Conservation (phyloP, 2,888 invertebrate species). For the Cyclophora albipunctata region DNA sequence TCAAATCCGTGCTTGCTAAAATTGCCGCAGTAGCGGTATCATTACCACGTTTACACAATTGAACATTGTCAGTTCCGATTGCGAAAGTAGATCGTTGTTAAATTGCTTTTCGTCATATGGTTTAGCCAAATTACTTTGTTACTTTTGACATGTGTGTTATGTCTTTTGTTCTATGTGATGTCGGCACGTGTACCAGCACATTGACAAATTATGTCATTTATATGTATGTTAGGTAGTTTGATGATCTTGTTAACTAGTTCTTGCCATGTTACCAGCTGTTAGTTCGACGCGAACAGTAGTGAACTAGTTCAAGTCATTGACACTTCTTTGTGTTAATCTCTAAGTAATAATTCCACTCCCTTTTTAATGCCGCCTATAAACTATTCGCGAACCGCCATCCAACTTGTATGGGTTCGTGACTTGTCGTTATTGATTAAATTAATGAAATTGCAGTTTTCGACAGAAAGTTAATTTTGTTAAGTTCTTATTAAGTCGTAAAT, state of each 20-base stretch:
- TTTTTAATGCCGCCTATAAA: conserved; percentile 14
- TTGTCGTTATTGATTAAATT: conserved; percentile 40
- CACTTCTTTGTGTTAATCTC: background rate
- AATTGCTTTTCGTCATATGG: conserved; percentile 66
- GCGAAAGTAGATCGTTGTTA: conserved; percentile 58
- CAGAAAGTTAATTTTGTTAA: conserved; percentile 28
- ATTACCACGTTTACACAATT: conserved; percentile 63
- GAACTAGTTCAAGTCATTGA: too few relatives aligned
- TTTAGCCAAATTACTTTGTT: conserved; percentile 41
- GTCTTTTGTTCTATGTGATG: conserved; percentile 17
- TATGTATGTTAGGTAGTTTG: background rate
- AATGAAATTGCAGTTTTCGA: conserved; percentile 43
- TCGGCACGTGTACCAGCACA: conserved; percentile 9
- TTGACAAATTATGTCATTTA: conserved; percentile 1
- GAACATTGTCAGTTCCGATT: conserved; percentile 57
- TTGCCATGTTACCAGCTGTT: too few relatives aligned
- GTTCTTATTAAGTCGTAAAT: background rate
- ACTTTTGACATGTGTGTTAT: conserved; percentile 39
- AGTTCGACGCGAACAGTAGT: too few relatives aligned
- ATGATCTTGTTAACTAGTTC: background rate
- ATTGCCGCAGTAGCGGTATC: conserved; percentile 37
- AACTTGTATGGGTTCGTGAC: conserved; percentile 39
- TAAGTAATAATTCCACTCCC: conserved; percentile 7
- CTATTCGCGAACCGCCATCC: conserved; percentile 10
- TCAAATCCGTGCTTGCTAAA: conserved; percentile 28